phyloP scores from a whole-genome alignment of 2,797 vertebrate species.

The Halcyon badia region DNA sequence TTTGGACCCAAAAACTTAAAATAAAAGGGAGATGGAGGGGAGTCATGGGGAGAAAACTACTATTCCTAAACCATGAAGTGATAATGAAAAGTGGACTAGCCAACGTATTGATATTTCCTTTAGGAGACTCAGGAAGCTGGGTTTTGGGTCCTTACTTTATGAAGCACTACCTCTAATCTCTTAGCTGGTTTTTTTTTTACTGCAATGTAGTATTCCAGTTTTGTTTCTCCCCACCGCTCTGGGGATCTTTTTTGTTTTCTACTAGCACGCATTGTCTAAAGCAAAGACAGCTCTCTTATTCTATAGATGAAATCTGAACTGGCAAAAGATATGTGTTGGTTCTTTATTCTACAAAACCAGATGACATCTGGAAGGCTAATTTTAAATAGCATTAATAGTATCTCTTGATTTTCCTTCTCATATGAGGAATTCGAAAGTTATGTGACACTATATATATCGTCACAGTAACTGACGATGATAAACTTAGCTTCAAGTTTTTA shows the following conservation, averaged over 20 bases:
- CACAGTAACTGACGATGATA: not conserved
- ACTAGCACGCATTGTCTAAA: not conserved
- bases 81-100: conserved; percentile 46
- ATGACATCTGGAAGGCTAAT: not conserved
- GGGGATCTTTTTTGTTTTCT: not conserved
- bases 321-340: not conserved
- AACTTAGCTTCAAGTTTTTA: not conserved
- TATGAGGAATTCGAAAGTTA: not conserved
- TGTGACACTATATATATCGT: not conserved
- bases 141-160: conserved; percentile 2
- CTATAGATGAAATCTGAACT: not conserved
- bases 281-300: not conserved
- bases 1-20: not conserved
- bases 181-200: not conserved
- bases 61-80: conserved; percentile 29
- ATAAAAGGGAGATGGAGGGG: not conserved
- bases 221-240: not conserved
- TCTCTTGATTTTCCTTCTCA: not conserved
- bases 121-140: not conserved
- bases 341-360: not conserved
- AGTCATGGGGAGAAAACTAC: not conserved
- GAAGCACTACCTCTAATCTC: conserved; percentile 28
- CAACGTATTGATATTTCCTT: conserved; percentile 41
- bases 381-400: not conserved
- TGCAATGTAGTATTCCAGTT: conserved; percentile 32